Evolutionary conservation across 1,140 invertebrate genomes (phyloP).

Genomic region (Oryctes rhinoceros): DNA sequence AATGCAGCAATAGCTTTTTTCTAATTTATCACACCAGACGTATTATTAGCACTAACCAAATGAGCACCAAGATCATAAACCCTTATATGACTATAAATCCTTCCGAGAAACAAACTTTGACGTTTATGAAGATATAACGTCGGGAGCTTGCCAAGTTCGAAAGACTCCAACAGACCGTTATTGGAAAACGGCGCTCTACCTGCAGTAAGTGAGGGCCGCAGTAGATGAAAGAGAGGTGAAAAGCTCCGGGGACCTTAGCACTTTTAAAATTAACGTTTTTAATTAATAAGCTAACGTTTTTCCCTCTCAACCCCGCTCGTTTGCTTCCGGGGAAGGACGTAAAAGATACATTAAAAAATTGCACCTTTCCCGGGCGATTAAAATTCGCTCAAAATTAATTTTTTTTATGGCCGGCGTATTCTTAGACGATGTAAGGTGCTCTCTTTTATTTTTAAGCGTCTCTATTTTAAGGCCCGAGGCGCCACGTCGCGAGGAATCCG

Average conservation of each 20-base stretch:
- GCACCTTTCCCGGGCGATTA: neutral
- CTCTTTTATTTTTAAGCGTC: neutral
- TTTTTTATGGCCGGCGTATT: neutral
- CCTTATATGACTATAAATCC: neutral
- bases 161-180: neutral
- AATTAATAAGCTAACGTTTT: neutral
- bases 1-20: neutral
- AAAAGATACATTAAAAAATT: neutral
- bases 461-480: neutral
- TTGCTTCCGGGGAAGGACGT: neutral
- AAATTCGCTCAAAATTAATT: neutral
- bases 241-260: neutral
- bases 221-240: neutral
- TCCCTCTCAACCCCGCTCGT: neutral
- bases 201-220: too few relatives aligned
- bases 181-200: neutral
- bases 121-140: conserved; percentile 4
- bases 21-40: neutral
- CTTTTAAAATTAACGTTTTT: conserved; percentile 20
- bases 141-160: neutral
- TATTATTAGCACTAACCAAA: neutral
- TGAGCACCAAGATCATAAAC: neutral
- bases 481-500: neutral
- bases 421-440: neutral
- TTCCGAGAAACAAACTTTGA: conserved; percentile 2